phyloP scores from a whole-genome alignment of 2,888 invertebrate genomes.

The Dichetophora obliterata region DNA sequence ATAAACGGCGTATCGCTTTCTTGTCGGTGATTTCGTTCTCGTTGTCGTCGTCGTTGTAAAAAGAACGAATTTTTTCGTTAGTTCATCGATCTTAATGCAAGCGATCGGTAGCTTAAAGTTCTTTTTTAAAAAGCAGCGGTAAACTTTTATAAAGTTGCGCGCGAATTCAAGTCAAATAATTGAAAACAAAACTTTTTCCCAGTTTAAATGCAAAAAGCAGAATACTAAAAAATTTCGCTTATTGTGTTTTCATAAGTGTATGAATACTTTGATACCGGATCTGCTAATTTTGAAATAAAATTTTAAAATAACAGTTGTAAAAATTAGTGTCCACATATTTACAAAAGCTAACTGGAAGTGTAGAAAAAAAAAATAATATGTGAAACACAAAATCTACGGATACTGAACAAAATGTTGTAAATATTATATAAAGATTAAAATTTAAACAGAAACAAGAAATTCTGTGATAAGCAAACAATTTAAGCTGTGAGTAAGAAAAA shows the following conservation, averaged over 20 bases:
- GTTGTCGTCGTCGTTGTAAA: constrained; percentile 10
- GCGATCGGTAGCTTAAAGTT: constrained; percentile 59
- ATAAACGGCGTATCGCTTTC: background rate
- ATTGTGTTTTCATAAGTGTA: constrained; percentile 48
- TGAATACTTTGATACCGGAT: background rate
- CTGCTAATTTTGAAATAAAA: constrained; percentile 30
- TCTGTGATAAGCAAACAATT: constrained; percentile 17
- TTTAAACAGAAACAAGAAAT: background rate
- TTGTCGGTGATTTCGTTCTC: constrained; percentile 1
- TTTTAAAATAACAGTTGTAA: constrained; percentile 11
- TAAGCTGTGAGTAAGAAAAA: constrained; percentile 2
- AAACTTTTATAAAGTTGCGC: constrained; percentile 7
- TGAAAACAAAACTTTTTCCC: background rate
- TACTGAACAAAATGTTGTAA: background rate
- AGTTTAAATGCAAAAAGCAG: constrained; percentile 34
- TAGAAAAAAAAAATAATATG: constrained; percentile 16
- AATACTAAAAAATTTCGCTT: constrained; percentile 50
- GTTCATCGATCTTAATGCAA: constrained; percentile 69
- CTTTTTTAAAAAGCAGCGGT: background rate
- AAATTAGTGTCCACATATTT: constrained; percentile 27
- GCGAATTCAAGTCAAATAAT: background rate
- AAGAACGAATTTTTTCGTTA: constrained; percentile 29
- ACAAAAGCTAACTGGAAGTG: constrained; percentile 24
- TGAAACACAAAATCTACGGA: constrained; percentile 11
- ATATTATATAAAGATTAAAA: background rate